Evolutionary conservation across 2,888 invertebrate species (phyloP), one percentile per base, ranked within the genome.

Genomic region (Lissocephala sabroskyi): DNA sequence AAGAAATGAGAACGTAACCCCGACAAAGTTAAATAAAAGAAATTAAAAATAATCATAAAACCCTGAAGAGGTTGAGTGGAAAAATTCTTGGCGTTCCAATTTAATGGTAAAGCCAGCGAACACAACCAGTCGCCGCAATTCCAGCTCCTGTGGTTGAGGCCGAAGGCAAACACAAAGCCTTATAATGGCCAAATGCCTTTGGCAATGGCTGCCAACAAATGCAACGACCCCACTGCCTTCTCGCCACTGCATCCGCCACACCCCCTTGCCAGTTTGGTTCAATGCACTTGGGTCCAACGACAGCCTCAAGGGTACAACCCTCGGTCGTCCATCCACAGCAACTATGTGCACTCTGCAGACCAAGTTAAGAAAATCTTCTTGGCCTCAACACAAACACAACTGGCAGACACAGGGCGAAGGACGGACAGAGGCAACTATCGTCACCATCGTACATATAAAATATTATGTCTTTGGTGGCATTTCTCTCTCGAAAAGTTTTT

Each of bases 281-380:
- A 70, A 77, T 70, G 77, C 75, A 74, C 77, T 56, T 10, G 10
- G 52, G 47, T 33, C 35, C 40, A 23, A 32, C 32, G 37, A 23
- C 43, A 28, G 9, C 37, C 40, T 13, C 7, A 10, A 42, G 46
- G 36, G 36, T 37, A 37, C 17, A 16, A 33, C 17, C 7, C 23
- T 23, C 7, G 23, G 17, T 9, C 16, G 7, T 3, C 1, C 35
- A 3, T 5, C 29, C n/a, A 29, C 33, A 9, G 33, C 35, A 13
- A 35, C 37, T n/a, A 35, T 10, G 37, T 19, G 5, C 10, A n/a
- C 19, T 5, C 49, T 54, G 46, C 40, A 53, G 68, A 49, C 51
- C 59, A 76, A 70, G 52, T 65, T 60, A 55, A 57, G 63, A 62
- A 74, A 76, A 68, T 60, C 77, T 52, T 50, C 71, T 54, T 56